Conservation (phyloP, 2,113 vertebrate genomes). For the Bettongia penicillata region DNA sequence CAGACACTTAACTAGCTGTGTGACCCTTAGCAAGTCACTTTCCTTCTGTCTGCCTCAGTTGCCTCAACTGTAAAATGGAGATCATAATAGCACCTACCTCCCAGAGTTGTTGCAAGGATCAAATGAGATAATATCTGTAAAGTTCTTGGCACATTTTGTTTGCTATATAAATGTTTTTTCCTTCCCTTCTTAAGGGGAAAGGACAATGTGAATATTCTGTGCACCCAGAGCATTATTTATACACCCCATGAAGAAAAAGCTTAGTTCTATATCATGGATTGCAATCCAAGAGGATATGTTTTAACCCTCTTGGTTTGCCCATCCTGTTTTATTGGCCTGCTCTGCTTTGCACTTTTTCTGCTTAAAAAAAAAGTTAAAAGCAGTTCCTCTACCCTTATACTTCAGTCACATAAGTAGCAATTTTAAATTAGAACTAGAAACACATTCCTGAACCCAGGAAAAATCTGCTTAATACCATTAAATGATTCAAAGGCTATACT, state of each 20-base stretch:
- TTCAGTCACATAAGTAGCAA: slow-evolving; percentile 32
- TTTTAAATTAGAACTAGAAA: slow-evolving; percentile 18
- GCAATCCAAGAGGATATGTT: not conserved
- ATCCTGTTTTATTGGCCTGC: not conserved
- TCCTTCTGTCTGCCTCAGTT: too few species aligned
- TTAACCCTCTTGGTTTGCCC: not conserved
- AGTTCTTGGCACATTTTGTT: not conserved
- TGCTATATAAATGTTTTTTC: not conserved
- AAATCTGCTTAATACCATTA: slow-evolving; percentile 1
- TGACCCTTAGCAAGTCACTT: not conserved
- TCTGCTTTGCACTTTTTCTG: not conserved
- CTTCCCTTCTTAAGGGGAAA: not conserved
- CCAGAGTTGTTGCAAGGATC: not conserved
- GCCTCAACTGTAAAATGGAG: too few species aligned
- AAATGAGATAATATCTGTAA: not conserved
- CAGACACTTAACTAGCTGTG: not conserved
- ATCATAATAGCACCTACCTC: not conserved
- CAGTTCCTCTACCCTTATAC: not conserved
- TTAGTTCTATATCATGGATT: not conserved
- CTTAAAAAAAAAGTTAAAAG: not conserved
- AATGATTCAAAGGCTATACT: not conserved
- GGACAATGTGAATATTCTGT: not conserved
- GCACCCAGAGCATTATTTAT: not conserved
- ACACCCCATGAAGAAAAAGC: not conserved
- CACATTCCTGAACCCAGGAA: slow-evolving; percentile 1